Percentiles rank a stretch among this genome's conserved stretches.
Conservation (phyloP, 2,888 invertebrate species). For the Ormyrus labotus region DNA sequence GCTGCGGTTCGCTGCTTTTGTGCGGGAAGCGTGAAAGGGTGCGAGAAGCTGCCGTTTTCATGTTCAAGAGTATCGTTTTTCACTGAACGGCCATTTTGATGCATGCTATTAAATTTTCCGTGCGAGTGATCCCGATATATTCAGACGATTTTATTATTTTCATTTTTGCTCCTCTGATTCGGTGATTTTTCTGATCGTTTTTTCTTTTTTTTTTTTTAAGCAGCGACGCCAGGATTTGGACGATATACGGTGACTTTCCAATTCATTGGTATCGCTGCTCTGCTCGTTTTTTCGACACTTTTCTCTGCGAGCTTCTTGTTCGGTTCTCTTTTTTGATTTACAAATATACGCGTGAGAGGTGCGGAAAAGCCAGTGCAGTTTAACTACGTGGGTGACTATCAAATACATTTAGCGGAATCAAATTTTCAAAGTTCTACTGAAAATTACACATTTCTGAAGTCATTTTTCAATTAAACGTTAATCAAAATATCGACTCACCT, state of each 20-base stretch:
- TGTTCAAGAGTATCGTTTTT: constrained; percentile 51
- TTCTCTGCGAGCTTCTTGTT: constrained; percentile 25
- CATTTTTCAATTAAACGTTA: background rate
- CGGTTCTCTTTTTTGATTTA: background rate
- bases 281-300: constrained; percentile 19
- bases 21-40: background rate
- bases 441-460: background rate
- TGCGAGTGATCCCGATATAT: background rate
- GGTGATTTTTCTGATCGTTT: background rate
- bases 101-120: constrained; percentile 34
- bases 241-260: constrained; percentile 52
- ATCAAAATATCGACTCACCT: constrained; percentile 61
- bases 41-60: constrained; percentile 47
- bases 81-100: constrained; percentile 53
- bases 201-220: background rate
- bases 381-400: too few species aligned
- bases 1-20: too few species aligned
- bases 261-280: constrained; percentile 30
- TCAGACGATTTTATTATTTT: too few species aligned
- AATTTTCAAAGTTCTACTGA: background rate
- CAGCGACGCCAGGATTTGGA: constrained; percentile 37
- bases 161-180: too few species aligned
- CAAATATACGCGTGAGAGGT: background rate
- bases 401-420: too few species aligned
- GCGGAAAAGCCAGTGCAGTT: too few species aligned